Conservation (phyloP, 2,888 invertebrate species). For the Eledona agricola region DNA sequence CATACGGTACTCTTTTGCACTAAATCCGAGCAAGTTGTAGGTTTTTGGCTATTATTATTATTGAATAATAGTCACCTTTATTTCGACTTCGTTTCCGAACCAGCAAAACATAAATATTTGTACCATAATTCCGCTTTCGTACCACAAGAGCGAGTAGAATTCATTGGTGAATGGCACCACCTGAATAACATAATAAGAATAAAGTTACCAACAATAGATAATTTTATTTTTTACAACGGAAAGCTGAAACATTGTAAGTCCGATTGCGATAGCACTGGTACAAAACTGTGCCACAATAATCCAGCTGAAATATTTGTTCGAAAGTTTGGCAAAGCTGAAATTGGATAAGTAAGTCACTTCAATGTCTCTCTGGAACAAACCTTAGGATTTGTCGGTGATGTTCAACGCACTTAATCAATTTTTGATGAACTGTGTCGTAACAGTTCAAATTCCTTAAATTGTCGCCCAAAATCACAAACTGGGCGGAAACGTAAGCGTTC, state of each 20-base stretch:
- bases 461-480: conserved; percentile 12
- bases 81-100: conserved; percentile 24
- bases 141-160: conserved; percentile 9
- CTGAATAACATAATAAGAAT: conserved; percentile 1
- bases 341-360: not conserved
- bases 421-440: not conserved
- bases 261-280: conserved; percentile 4
- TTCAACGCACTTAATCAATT: conserved; percentile 22
- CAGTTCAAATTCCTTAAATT: conserved; percentile 9
- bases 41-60: too few relatives aligned
- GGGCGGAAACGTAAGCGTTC: conserved; percentile 4
- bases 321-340: conserved; percentile 6
- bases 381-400: conserved; percentile 15
- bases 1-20: conserved; percentile 5
- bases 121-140: not conserved
- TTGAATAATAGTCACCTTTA: too few relatives aligned
- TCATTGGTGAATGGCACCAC: conserved; percentile 5
- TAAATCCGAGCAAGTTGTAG: conserved; percentile 1
- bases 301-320: conserved; percentile 3
- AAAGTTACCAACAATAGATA: too few relatives aligned
- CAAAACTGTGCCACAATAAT: conserved; percentile 13
- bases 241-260: conserved; percentile 20
- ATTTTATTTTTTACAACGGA: conserved; percentile 10
- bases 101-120: conserved; percentile 24
- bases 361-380: not conserved